These are phyloP conservation scores for Porites divaricata DNA, from an alignment of 92 coral and sea anemone genomes.

Conservation along the genomic window DNA sequence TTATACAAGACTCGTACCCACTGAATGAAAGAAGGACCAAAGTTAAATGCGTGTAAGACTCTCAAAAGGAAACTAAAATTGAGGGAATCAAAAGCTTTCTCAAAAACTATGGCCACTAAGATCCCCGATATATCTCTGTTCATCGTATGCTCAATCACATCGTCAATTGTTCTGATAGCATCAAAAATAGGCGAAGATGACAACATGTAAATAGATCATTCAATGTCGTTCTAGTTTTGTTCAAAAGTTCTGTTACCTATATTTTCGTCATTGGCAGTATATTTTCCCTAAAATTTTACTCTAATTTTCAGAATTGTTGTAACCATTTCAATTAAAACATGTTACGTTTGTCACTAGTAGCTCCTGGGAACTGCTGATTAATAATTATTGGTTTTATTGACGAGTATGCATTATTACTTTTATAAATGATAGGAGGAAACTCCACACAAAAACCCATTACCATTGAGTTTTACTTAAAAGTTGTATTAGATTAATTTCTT, in stretches of 20 bases:
- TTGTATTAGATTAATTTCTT: too few relatives aligned
- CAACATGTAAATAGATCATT: constrained; percentile 12
- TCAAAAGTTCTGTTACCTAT: not conserved
- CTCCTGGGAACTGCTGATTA: not conserved
- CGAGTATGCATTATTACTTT: not conserved
- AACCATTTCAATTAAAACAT: not conserved
- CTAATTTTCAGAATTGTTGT: too few relatives aligned
- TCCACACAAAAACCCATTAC: constrained; percentile 14
- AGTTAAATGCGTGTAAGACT: too few relatives aligned
- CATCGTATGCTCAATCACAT: too few relatives aligned
- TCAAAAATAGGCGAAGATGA: too few relatives aligned
- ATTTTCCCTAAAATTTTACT: not conserved
- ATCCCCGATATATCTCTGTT: too few relatives aligned
- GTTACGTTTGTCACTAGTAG: not conserved
- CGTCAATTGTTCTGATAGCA: too few relatives aligned
- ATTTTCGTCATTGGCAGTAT: not conserved
- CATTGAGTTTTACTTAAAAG: not conserved
- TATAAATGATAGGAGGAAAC: constrained; percentile 1
- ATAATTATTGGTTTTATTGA: not conserved
- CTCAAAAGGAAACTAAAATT: too few relatives aligned
- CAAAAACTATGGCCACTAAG: too few relatives aligned
- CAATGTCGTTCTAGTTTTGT: not conserved
- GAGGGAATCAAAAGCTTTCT: too few relatives aligned
- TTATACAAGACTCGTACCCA: too few relatives aligned
- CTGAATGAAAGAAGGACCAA: too few relatives aligned